Evolutionary conservation across 2,113 vertebrate species (phyloP).

Genomic region (Serinus canaria): DNA sequence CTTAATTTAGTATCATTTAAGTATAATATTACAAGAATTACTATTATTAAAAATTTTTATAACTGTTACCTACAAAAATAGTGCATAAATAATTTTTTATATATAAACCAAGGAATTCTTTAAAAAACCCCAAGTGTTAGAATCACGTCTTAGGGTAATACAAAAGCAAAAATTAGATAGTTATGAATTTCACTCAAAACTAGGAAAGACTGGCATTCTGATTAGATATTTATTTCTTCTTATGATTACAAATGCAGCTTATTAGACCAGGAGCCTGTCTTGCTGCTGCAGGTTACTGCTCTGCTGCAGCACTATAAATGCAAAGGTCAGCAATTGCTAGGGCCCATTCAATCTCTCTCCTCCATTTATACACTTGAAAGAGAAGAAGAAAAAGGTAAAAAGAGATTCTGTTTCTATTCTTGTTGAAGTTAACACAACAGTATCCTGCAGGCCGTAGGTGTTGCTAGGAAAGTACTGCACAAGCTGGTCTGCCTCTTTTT

Average conservation of each 20-base stretch:
- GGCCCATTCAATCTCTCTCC: neutral
- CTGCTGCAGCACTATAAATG: neutral
- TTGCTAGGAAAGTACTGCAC: constrained; percentile 50
- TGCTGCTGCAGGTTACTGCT: neutral
- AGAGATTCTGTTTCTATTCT: constrained; percentile 43
- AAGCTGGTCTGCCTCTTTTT: constrained; percentile 34
- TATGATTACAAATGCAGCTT: neutral
- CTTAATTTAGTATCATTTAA: neutral
- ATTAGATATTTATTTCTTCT: neutral
- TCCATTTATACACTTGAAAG: constrained; percentile 15
- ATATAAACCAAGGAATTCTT: neutral
- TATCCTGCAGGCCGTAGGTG: constrained; percentile 14
- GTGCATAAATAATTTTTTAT: neutral
- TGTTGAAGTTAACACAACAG: constrained; percentile 30
- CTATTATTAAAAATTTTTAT: neutral
- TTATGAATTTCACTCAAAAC: neutral
- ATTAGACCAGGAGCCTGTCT: neutral
- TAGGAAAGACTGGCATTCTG: neutral
- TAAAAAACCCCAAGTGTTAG: neutral
- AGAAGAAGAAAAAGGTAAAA: constrained; percentile 8
- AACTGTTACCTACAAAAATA: neutral
- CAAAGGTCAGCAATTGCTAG: constrained; percentile 15
- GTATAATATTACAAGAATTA: neutral
- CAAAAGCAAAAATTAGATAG: neutral
- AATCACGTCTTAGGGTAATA: neutral